A percentile compares a stretch with the other conserved stretches of the same genome.
phyloP scores from a whole-genome alignment of 2,113 vertebrate species.

The Malurus melanocephalus region DNA sequence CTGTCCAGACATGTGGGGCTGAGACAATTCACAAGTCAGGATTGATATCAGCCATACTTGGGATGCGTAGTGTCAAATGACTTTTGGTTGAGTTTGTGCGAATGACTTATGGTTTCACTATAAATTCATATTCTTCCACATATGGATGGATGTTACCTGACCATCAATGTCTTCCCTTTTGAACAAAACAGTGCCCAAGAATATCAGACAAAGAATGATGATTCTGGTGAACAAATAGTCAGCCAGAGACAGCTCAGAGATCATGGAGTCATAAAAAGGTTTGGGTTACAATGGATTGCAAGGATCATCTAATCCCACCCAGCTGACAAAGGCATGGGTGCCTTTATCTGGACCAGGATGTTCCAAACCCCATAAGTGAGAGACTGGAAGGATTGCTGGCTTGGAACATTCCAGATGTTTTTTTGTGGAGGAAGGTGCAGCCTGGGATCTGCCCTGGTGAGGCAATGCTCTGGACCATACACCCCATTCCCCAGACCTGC shows the following conservation, averaged over 20 bases:
- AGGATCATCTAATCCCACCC: neutral
- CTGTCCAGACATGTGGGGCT: neutral
- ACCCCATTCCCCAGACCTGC: neutral
- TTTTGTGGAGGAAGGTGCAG: neutral
- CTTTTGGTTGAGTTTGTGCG: neutral
- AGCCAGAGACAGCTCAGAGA: neutral
- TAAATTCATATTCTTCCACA: neutral
- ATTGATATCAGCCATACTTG: neutral
- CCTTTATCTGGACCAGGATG: neutral
- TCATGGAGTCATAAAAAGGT: neutral
- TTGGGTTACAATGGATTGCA: neutral
- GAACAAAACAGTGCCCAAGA: neutral
- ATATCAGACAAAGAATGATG: neutral
- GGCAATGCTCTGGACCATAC: neutral
- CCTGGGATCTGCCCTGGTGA: neutral
- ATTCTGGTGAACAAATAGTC: neutral
- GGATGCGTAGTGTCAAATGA: accelerated
- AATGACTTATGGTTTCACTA: neutral
- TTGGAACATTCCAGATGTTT: neutral
- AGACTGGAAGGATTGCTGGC: neutral
- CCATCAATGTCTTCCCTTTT: neutral
- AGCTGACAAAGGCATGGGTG: neutral
- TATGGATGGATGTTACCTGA: neutral
- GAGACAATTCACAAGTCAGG: neutral
- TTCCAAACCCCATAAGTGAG: neutral